Base-by-base conservation (phyloP, 1,140 invertebrate species). In the Papilio aristodemus region DNA sequence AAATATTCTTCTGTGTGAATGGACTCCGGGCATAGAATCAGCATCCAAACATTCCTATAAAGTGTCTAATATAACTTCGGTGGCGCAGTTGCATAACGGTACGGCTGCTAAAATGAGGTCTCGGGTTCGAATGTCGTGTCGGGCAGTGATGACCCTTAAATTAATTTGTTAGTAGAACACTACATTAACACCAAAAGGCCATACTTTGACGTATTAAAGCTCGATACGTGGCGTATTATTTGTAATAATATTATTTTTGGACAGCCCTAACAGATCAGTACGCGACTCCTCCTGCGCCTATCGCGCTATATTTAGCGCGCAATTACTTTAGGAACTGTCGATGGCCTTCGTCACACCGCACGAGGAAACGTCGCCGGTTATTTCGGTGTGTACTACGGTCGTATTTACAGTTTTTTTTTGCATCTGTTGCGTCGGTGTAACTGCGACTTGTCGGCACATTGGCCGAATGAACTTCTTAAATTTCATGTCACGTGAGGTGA, bases 271-370 rank as follows among this genome's bases (percentile, higher is more conserved):
- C 1, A 4, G 36, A 38, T 39, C 59, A 62, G 13, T 38, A 62
- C 19, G 59, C 36, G 36, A 62, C 36, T 38, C 59, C 14, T 62
- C 27, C 59, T 39, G 59, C 36, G 17, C 59, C 17, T 62, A 39
- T 22, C 36, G 43, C 14, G 7, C 8, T 62, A 62, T 62, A 37
- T 62, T 62, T 62, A 62, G 59, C 59, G 14, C 46, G 32, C 59
- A 62, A 62, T 62, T 62, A 36, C 27, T 62, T 62, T 62, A 62
- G 59, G 59, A 62, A 38, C 58, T 60, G 58, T 38, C 58, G 58
- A 62, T 39, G 59, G 14, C 59, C 59, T 62, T 62, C 36, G 36
- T 62, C 27, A 37, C 54, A 27, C 32, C 14, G 13, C 32, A 36
- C 58, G 59, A 62, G 59, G 59, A 62, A 62, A 36, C 17, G 27